These are phyloP conservation scores for Uloborus plumipes DNA, from an alignment of 2,888 invertebrate genomes.

Conservation along the genomic window DNA sequence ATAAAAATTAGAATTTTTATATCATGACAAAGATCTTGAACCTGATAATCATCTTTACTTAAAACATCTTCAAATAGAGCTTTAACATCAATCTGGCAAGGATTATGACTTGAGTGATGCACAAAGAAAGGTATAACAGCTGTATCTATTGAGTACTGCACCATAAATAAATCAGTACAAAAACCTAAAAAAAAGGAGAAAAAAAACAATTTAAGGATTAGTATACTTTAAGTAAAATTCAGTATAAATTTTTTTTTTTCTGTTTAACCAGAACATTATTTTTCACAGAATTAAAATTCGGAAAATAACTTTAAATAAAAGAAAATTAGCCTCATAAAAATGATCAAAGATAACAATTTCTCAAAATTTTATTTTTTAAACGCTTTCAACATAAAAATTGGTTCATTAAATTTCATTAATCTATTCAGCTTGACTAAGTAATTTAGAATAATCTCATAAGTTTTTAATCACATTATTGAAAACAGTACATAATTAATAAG, in stretches of 20 bases:
- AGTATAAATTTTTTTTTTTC: no score
- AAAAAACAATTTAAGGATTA: no score
- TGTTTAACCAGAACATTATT: no score
- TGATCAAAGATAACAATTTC: no score
- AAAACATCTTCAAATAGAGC: slow-evolving; percentile 36
- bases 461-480: no score
- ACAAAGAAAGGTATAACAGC: slow-evolving; percentile 34
- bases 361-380: not conserved
- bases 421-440: no score
- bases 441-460: no score
- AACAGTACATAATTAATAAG: no score
- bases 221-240: no score
- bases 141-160: slow-evolving; percentile 41
- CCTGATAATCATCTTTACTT: slow-evolving; percentile 25
- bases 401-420: no score
- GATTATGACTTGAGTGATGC: not conserved
- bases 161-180: slow-evolving; percentile 31
- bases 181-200: slow-evolving; percentile 19
- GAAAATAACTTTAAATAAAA: not conserved
- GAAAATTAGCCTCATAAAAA: no score
- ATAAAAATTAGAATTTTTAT: no score
- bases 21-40: not conserved
- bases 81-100: slow-evolving; percentile 35
- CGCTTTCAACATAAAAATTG: not conserved
- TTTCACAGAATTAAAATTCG: not conserved